Evolutionary conservation across 2,888 invertebrate genomes (phyloP).

Genomic region (Thysanoteuthis rhombus): DNA sequence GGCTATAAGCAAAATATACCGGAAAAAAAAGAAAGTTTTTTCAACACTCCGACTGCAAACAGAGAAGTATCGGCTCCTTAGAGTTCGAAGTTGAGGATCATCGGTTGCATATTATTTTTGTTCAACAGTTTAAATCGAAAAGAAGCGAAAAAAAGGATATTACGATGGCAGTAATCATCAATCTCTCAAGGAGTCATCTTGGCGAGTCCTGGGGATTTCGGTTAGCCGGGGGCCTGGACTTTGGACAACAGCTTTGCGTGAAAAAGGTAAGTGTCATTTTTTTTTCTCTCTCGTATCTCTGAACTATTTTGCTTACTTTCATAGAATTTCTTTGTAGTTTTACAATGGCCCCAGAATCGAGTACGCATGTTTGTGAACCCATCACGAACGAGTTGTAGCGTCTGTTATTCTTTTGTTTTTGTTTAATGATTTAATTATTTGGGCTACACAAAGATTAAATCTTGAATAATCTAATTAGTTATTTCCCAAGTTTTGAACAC

Average conservation of each 20-base stretch:
- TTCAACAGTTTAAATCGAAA: neutral
- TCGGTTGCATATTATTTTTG: neutral
- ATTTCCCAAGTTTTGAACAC: too few species aligned
- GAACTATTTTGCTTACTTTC: too few species aligned
- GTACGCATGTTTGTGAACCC: neutral
- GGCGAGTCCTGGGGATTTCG: conserved; percentile 61
- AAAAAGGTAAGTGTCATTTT: conserved; percentile 56
- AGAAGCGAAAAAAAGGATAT: neutral
- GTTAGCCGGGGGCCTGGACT: conserved; percentile 60
- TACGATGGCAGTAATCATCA: conserved; percentile 46
- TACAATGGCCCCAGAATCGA: neutral
- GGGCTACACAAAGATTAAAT: neutral
- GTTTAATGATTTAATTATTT: neutral
- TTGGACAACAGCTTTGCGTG: conserved; percentile 54
- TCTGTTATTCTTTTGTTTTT: neutral
- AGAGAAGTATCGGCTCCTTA: neutral
- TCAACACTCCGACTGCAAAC: neutral
- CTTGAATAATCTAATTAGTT: too few species aligned
- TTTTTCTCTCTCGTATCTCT: neutral
- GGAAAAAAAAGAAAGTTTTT: neutral
- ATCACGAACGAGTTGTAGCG: neutral
- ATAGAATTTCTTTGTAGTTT: neutral
- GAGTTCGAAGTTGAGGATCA: neutral
- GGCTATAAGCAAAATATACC: too few species aligned
- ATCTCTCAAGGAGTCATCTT: conserved; percentile 46